Conservation (phyloP, 2,113 vertebrate genomes). For the Phaetusa simplex region DNA sequence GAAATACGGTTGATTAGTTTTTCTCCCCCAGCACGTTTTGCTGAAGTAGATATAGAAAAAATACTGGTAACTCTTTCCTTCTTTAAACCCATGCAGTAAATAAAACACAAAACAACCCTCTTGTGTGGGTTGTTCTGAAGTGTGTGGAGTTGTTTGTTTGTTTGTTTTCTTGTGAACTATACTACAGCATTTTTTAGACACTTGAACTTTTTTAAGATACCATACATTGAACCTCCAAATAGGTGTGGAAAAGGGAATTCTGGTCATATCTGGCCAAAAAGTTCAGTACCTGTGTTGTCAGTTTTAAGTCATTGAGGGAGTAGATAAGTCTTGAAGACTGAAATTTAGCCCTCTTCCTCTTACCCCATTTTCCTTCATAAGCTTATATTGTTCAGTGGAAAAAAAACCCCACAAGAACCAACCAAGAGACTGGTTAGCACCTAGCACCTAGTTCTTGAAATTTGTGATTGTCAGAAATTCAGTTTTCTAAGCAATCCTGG, state of each 20-base stretch:
- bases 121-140: not conserved
- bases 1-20: not conserved
- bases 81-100: not conserved
- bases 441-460: not conserved
- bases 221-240: not conserved
- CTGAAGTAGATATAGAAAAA: not conserved
- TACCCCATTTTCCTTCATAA: not conserved
- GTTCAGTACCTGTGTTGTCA: fast-evolving
- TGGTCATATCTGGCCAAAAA: not conserved
- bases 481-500: not conserved
- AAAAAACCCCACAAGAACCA: not conserved
- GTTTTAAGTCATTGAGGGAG: not conserved
- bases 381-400: not conserved
- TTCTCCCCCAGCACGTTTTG: not conserved
- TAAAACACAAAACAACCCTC: not conserved
- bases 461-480: not conserved
- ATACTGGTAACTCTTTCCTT: not conserved
- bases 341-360: not conserved
- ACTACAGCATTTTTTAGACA: not conserved
- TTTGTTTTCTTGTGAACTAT: not conserved
- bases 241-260: not conserved
- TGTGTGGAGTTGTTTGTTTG: not conserved
- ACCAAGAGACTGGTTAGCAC: not conserved
- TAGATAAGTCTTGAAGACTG: not conserved
- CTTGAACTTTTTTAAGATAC: not conserved